Base-by-base conservation (phyloP, 2,888 invertebrate species). In the Deroplatys truncata region DNA sequence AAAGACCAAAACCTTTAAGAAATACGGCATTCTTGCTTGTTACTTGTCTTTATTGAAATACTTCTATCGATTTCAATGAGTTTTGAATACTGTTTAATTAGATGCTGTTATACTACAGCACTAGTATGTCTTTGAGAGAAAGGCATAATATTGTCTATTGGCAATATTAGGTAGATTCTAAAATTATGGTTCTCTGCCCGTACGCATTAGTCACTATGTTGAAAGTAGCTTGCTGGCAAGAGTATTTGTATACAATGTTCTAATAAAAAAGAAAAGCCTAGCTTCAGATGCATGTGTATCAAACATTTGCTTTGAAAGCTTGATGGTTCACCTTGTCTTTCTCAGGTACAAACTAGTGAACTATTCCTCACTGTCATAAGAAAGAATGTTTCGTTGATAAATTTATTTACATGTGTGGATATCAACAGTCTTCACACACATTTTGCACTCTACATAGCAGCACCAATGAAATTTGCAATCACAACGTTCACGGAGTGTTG, bases 401-500 rank as follows among this genome's bases (percentile, higher is more conserved):
- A 5, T 35, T 82, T 83, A 91, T 84, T 91, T 91, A 89, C 91
- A 91, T 16, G 90, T 91, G 90, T 91, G 90, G 7, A 90, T 86
- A 82, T 91, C 91, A 7, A 91, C 89, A 20, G 89, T 90, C 35
- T 84, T 88, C 16, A 86, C 86, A 94, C 99, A 99, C 88, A 97
- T 97, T 94, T 98, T 97, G 94, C 98, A 99, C 93, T 97, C 96
- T 91, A 99, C 98, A 92, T 97, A 96, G 94, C 99, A 99, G 94
- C 99, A 99, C 98, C 98, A 99, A 93, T 98, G 97, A 94, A 99
- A 99, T 93, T 97, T 97, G 94, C 99, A 99, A 92, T 98, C 96
- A 93, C 99, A 99, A 91, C 98, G 95, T 92, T 97, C 97, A 91
- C 95, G 96, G 89, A 96, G 94, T 84, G 96, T 96, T 90, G 96